Conservation (phyloP, 2,888 invertebrate genomes). For the Melitaea athalia region DNA sequence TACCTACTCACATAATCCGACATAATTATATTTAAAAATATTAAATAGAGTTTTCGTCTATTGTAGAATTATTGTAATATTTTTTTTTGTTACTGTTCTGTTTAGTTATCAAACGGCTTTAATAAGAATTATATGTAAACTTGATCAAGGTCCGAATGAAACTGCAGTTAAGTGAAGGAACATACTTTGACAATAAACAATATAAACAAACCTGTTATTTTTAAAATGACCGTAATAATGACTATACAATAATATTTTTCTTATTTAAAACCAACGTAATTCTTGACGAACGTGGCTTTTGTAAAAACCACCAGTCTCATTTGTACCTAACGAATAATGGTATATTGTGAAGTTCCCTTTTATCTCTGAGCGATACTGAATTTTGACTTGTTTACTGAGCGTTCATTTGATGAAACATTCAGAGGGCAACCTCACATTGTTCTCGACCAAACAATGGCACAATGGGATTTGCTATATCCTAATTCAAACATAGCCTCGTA, state of each 20-base stretch:
- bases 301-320: neutral
- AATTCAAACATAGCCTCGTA: constrained; percentile 47
- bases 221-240: neutral
- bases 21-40: no score
- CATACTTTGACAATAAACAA: no score
- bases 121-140: no score
- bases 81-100: no score
- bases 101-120: neutral
- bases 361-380: constrained; percentile 18
- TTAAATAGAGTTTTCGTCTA: no score
- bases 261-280: neutral
- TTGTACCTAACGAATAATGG: neutral
- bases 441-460: constrained; percentile 43
- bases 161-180: no score
- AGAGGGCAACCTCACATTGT: constrained; percentile 45
- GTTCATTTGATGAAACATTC: constrained; percentile 50
- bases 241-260: neutral
- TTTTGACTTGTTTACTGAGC: constrained; percentile 43
- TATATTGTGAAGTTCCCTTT: constrained; percentile 17
- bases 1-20: no score
- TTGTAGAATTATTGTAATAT: no score
- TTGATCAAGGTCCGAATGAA: no score
- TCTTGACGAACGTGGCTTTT: neutral
- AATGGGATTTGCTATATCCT: constrained; percentile 52
- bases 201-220: no score